These are phyloP conservation scores for Anguilla rostrata DNA, from an alignment of 2,113 vertebrate genomes.

Conservation along the genomic window DNA sequence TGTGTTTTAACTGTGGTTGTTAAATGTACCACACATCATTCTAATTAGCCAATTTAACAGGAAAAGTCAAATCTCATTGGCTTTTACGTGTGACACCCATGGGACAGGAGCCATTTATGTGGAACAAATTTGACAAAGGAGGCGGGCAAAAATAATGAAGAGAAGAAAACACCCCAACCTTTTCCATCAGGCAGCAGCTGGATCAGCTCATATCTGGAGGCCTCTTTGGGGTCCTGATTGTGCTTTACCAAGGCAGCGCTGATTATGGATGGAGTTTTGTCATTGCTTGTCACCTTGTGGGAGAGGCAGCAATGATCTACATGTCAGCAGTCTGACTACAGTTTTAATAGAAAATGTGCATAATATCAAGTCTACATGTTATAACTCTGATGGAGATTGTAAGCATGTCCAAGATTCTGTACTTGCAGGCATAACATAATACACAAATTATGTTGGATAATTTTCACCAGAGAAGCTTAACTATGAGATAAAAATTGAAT, in stretches of 20 bases:
- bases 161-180: conserved; percentile 64
- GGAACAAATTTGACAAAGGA: neutral
- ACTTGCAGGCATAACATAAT: conserved; percentile 27
- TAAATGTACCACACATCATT: neutral
- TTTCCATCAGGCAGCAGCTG: conserved; percentile 82
- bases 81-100: neutral
- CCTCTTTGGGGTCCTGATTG: conserved; percentile 73
- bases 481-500: neutral
- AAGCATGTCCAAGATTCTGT: conserved; percentile 7
- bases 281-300: conserved; percentile 83
- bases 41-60: neutral
- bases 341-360: conserved; percentile 20
- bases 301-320: conserved; percentile 12
- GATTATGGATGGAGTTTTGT: conserved; percentile 83
- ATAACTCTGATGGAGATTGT: neutral
- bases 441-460: neutral
- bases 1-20: neutral
- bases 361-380: conserved; percentile 1
- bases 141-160: neutral
- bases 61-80: neutral
- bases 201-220: conserved; percentile 78
- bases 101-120: neutral
- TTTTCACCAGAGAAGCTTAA: neutral
- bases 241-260: conserved; percentile 84
- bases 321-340: conserved; percentile 34